Evolutionary conservation across 2,113 vertebrate genomes (phyloP), one percentile per base, ranked within the genome.

Genomic region (Mormyrus lacerda): DNA sequence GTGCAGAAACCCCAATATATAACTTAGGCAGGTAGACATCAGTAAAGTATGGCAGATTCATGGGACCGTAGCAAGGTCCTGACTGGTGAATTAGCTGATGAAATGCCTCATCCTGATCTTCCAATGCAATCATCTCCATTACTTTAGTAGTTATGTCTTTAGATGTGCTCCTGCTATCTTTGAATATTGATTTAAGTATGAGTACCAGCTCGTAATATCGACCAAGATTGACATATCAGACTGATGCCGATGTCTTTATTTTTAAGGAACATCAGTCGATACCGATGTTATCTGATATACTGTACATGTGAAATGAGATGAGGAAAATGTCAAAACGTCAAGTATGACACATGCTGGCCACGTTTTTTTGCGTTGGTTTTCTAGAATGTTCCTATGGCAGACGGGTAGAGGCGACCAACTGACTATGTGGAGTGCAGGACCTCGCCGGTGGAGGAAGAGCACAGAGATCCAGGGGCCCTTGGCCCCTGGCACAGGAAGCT

Each of bases 401-500:
- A 76, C 0, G 3, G 61, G 27, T n/a, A 69, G 24, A 9, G 11
- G 31, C 31, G 69, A 76, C 31, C 31, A 13, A 31, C 21, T 17
- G 69, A 31, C 27, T 17, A 76, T 39, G 69, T 39, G 11, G 27
- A 35, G 3, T 31, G 11, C 4, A 35, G n/a, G 11, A 48, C 31
- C 45, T 24, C 0, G 15, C 65, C 21, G 47, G 69, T 17, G 21
- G n/a, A 13, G 65, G 3, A 15, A 35, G 31, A 3, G 35, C 0
- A 15, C 24, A 21, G 15, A 10, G 11, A 42, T 17, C n/a, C 50
- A 2, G 42, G 88, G 89, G 92, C 85, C 89, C 92, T 88, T 1
- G 24, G 58, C 58, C 92, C 92, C 89, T 10, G 8, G 1, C 8
- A 92, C 91, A 88, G 92, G 90, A 93, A 91, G 42, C 91, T 94